Conservation (phyloP, 2,888 invertebrate species). For the Unio delphinus region DNA sequence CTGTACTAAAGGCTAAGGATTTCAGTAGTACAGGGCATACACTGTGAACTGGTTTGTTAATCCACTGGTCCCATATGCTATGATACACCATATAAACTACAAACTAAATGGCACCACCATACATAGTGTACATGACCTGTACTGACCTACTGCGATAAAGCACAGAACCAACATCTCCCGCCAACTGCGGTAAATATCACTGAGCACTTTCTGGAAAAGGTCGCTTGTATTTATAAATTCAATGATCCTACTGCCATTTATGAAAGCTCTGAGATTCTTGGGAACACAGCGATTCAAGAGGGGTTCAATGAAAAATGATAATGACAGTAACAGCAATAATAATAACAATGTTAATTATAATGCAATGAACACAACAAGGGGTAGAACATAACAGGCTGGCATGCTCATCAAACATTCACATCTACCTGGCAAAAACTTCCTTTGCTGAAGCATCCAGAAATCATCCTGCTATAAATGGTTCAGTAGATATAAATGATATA, state of each 20-base stretch:
- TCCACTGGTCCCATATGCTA: too few species aligned
- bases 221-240: conserved; percentile 90
- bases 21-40: too few species aligned
- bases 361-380: neutral
- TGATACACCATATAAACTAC: too few species aligned
- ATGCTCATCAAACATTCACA: neutral
- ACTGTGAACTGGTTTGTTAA: too few species aligned
- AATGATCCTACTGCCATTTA: conserved; percentile 81
- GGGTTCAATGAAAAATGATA: conserved; percentile 76
- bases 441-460: neutral
- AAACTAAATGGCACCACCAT: too few species aligned
- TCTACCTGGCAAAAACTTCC: neutral
- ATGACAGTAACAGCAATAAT: too few species aligned
- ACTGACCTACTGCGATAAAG: conserved; percentile 83
- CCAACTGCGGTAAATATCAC: conserved; percentile 91
- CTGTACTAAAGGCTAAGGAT: too few species aligned
- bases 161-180: conserved; percentile 86
- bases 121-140: conserved; percentile 4
- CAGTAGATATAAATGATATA: neutral
- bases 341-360: too few species aligned
- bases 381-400: neutral
- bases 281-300: conserved; percentile 92
- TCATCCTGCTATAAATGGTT: neutral
- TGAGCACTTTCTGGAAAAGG: conserved; percentile 87
- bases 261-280: conserved; percentile 72